Evolutionary conservation across 2,797 vertebrate species (phyloP).

Genomic region (Masticophis lateralis): DNA sequence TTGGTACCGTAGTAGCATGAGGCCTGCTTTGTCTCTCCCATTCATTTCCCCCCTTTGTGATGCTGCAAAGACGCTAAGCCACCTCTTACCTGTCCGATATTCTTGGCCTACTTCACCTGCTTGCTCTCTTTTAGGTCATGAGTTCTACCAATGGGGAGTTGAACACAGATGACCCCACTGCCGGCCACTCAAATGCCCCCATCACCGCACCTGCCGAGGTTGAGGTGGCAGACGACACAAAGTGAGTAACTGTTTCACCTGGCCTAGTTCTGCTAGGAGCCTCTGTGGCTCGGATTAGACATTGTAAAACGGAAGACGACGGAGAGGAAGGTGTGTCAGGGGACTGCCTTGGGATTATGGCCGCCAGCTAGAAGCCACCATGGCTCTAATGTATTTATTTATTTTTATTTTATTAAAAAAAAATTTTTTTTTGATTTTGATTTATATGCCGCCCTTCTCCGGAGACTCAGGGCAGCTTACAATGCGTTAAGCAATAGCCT

Average conservation of each 20-base stretch:
- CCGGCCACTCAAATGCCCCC: conserved; percentile 95
- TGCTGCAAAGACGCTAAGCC: not conserved
- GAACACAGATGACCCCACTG: conserved; percentile 94
- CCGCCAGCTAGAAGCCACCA: not conserved
- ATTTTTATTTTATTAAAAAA: too few relatives aligned
- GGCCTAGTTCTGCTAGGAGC: not conserved
- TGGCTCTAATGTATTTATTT: not conserved
- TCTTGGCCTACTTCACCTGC: not conserved
- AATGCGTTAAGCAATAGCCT: too few relatives aligned
- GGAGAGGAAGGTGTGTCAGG: not conserved
- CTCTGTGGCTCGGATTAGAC: not conserved
- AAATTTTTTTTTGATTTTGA: too few relatives aligned
- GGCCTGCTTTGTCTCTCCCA: not conserved
- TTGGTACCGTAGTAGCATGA: not conserved
- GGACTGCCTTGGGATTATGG: not conserved
- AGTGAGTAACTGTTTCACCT: conserved; percentile 71
- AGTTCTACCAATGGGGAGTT: conserved; percentile 97
- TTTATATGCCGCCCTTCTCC: too few relatives aligned
- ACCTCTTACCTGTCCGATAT: not conserved
- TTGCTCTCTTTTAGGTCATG: conserved; percentile 79
- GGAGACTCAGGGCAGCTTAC: too few relatives aligned
- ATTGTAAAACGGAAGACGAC: not conserved
- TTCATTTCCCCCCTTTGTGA: not conserved
- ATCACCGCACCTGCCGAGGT: conserved; percentile 94
- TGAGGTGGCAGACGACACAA: conserved; percentile 95